Evolutionary conservation across 2,888 invertebrate genomes (phyloP), one percentile per base, ranked within the genome.

Genomic region (Dolichopus griseipennis): DNA sequence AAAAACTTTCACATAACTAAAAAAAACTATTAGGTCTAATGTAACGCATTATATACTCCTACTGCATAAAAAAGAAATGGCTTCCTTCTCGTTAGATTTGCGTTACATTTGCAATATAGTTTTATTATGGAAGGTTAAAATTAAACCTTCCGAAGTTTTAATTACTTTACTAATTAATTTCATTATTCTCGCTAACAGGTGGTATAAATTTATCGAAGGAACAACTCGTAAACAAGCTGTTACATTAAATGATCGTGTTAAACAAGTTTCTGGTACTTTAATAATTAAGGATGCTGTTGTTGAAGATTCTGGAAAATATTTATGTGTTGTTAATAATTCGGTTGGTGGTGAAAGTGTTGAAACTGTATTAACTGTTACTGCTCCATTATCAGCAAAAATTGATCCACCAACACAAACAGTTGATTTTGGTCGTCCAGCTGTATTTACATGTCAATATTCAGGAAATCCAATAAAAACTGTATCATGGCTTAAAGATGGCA

Each of bases 271-370:
- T 70, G 96, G 96, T 69, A 96, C 96, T 71, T 84, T 97, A 74
- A 93, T 96, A 74, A 95, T 97, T 73, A 89, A 91, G 72, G 92
- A 94, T 78, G 94, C 95, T 18, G 89, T 90, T 75, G 93, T 95
- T 63, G 91, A 92, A 76, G 97, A 97, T 81, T 94, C 94, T 71
- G 97, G 96, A 75, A 93, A 93, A 83, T 97, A 97, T 79, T 83
- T 93, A 71, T 97, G 97, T 80, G 92, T 95, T 71, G 96, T 95
- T 1, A 95, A 94, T 78, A 97, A 97, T 80, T 92, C 93, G 0
- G 94, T 96, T 65, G 97, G 97, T 52, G 92, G 93, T 27, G 94
- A 95, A 80, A 93, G 93, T 75, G 94, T 95, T 0, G 93, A 94
- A 79, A 95, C 95, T 3, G 93, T 94, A 5, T 83, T 97, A 20